Evolutionary conservation across 2,797 vertebrate species (phyloP), one percentile per base, ranked within the genome.

Genomic region (Microhierax caerulescens): DNA sequence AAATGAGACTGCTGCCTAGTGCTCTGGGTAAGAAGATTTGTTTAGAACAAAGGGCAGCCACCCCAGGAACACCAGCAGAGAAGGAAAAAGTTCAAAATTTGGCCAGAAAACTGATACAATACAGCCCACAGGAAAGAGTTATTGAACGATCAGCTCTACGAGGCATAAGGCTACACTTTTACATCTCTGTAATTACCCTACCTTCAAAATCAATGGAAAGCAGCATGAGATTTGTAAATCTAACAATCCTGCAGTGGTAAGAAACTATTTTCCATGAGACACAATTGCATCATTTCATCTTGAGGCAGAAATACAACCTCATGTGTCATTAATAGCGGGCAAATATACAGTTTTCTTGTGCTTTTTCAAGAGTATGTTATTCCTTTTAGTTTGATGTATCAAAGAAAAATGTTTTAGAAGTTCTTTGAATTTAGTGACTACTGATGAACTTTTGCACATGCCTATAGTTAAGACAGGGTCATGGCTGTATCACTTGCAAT

Each of bases 281-380:
- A 84, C 65, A 85, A 89, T 73, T 48, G 39, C 83, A 88, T 82
- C 43, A 87, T 90, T 90, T 90, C 47, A 93, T 82, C 85, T 81
- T 21, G 25, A 67, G 59, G 39, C 39, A 86, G 74, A 92, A 93
- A 90, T 48, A 86, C 63, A 76, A 41, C 54, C 13, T 24, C 9
- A 1, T 25, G n/a, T 45, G 13, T 53, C 39, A 90, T 67, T 91
- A 84, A 51, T 12, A 76, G 11, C 30, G 43, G 25, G 70, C 41
- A 93, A 81, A 88, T 16, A 86, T 1, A 61, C 5, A 2, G 25
- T 84, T 92, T 90, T 21, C 57, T 60, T 53, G 23, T 68, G 45
- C 81, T 91, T 89, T 88, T 89, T 88, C 65, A 81, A 28, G 30
- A 73, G 20, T 22, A 15, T 19, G 10, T 45, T 69, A 57, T 64